These are phyloP conservation scores for Armadillidium nasatum DNA, from an alignment of 1,140 invertebrate genomes.

Conservation along the genomic window DNA sequence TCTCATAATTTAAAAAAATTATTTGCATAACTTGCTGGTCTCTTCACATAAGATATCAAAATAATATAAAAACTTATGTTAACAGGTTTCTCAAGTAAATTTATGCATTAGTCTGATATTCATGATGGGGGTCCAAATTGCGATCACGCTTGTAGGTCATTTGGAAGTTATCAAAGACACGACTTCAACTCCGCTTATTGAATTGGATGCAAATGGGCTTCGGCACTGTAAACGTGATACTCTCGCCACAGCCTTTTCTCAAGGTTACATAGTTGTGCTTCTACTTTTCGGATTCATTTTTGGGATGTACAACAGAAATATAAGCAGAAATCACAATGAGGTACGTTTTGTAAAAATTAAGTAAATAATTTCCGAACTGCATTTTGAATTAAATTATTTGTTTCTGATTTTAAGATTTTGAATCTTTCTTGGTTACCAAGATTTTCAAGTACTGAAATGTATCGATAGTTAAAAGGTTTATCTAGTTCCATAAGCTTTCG, in stretches of 20 bases:
- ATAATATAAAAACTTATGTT: not conserved
- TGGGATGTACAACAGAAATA: constrained; percentile 28
- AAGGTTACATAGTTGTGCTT: constrained; percentile 28
- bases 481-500: too few species aligned
- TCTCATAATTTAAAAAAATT: too few species aligned
- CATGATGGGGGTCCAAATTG: constrained; percentile 30
- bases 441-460: too few species aligned
- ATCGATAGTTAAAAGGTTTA: too few species aligned
- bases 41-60: not conserved
- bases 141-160: constrained; percentile 30
- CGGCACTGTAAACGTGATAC: constrained; percentile 28
- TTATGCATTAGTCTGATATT: constrained; percentile 31
- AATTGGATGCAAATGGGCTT: constrained; percentile 12
- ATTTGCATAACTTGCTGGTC: not conserved
- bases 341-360: not conserved
- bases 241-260: constrained; percentile 29
- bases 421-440: too few species aligned
- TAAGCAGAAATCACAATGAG: constrained; percentile 38
- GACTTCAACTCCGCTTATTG: constrained; percentile 25
- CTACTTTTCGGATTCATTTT: constrained; percentile 27
- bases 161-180: constrained; percentile 20
- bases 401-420: too few species aligned
- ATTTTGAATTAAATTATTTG: too few species aligned
- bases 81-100: constrained; percentile 35
- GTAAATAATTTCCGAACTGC: too few species aligned